Base-by-base conservation (phyloP, 2,113 vertebrate species). In the Centropus unirufus region DNA sequence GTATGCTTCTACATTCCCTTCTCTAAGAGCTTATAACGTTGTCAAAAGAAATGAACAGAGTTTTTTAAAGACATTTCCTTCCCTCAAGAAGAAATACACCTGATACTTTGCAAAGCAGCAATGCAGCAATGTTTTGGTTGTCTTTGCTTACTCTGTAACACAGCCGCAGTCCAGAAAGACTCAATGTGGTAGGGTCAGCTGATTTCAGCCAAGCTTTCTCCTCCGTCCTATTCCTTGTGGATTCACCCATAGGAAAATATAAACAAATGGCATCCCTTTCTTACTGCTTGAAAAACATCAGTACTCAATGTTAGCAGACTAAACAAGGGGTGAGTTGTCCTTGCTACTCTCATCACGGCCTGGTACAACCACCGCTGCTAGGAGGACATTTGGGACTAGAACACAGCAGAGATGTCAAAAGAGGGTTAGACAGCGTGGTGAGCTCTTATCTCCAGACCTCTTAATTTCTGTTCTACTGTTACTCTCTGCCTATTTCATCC, bases 341-440 rank as follows among this genome's bases (percentile, higher is more conserved):
- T 51, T 29, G 39, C 59, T 29, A 20, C 12, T 64, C 49, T 75
- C 52, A 42, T 29, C 47, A 19, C 66, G 52, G 44, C 62, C 66
- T 59, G 44, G 44, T 67, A 75, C 42, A n/a, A 51, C 66, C 21
- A 14, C 1, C 15, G 55, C 1, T 19, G 15, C n/a, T 40, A 44
- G 23, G 7, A 30, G 19, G 9, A n/a, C 0, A 1, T 74, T 27
- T 85, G 62, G 30, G 57, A 92, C 36, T 39, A 70, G 9, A 82
- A 92, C 24, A 22, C 5, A 29, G 26, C 3, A 18, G 7, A 32
- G 16, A 34, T 23, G 54, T 14, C 47, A 81, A 15, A 81, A 74
- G 30, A 12, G 49, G 14, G 13, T 15, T 51, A n/a, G 4, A 2
- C 19, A 29, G 6, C 14, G 12, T 1, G 5, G 23, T 22, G 9